Evolutionary conservation across 1,140 invertebrate genomes (phyloP).

Genomic region (Dinothrombium tinctorium): DNA sequence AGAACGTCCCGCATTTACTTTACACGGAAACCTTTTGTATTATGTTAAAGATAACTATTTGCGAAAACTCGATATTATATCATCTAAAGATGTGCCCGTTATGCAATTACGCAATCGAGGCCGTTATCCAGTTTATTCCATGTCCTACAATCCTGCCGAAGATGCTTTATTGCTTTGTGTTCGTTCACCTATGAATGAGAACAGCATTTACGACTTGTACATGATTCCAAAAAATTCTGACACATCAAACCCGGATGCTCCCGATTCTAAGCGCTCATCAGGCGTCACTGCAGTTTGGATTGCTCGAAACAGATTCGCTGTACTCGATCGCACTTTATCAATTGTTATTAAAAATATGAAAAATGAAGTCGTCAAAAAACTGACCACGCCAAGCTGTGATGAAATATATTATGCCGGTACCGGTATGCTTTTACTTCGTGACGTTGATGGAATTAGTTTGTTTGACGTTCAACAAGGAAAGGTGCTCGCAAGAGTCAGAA

Average conservation of each 20-base stretch:
- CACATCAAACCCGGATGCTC: constrained; percentile 25
- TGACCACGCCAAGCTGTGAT: constrained; percentile 67
- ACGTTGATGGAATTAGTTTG: constrained; percentile 63
- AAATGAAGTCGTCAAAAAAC: constrained; percentile 92
- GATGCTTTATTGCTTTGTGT: constrained; percentile 64
- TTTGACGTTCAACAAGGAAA: constrained; percentile 93
- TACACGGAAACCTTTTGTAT: constrained; percentile 76
- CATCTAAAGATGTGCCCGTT: constrained; percentile 68
- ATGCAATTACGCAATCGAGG: constrained; percentile 52
- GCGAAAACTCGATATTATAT: constrained; percentile 73
- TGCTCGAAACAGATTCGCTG: constrained; percentile 91
- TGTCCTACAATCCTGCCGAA: constrained; percentile 91
- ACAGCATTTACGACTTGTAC: constrained; percentile 83
- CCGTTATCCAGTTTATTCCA: constrained; percentile 7
- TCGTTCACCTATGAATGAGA: constrained; percentile 48
- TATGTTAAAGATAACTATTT: constrained; percentile 86
- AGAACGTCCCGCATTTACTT: constrained; percentile 82
- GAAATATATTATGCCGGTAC: constrained; percentile 98
- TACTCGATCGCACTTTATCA: constrained; percentile 68
- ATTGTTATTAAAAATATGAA: constrained; percentile 90
- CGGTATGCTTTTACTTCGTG: constrained; percentile 74
- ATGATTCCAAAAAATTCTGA: constrained; percentile 51
- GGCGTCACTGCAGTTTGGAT: constrained; percentile 93
- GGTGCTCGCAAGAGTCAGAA: constrained; percentile 41
- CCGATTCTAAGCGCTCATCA: constrained; percentile 56